phyloP scores from a whole-genome alignment of 2,113 vertebrate species.

The Bothrops jararaca region DNA sequence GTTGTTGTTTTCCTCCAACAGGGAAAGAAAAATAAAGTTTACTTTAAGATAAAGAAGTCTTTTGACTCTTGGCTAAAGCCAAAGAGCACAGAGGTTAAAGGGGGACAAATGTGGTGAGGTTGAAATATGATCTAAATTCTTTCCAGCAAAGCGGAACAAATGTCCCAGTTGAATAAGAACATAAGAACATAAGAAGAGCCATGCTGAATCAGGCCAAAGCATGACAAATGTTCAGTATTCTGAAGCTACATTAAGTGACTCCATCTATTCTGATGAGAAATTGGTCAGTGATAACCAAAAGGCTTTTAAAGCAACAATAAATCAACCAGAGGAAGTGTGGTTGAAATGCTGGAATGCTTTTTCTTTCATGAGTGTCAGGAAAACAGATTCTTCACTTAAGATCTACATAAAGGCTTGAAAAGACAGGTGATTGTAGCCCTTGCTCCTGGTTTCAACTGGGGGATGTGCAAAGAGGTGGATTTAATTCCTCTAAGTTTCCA shows the following conservation, averaged over 20 bases:
- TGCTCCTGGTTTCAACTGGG: neutral
- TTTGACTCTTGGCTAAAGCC: neutral
- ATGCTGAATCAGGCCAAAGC: too few species aligned
- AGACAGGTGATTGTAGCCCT: neutral
- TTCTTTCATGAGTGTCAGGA: neutral
- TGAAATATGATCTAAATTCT: neutral
- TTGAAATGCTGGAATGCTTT: neutral
- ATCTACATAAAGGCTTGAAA: neutral
- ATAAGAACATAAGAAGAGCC: too few species aligned
- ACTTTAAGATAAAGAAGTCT: neutral
- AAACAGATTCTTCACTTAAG: neutral
- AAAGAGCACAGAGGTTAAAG: neutral
- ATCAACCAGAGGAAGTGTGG: neutral
- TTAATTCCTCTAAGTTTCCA: neutral
- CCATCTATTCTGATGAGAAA: neutral
- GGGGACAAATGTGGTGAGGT: neutral
- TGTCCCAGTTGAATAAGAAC: neutral
- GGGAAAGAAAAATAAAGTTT: neutral
- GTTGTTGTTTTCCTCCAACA: neutral
- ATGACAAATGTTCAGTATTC: neutral
- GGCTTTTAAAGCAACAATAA: neutral
- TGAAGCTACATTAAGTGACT: neutral
- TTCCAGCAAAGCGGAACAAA: neutral
- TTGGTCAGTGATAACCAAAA: neutral
- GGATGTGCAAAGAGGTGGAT: neutral